These are phyloP conservation scores for Latrodectus elegans DNA, from an alignment of 2,888 invertebrate genomes.

Conservation along the genomic window DNA sequence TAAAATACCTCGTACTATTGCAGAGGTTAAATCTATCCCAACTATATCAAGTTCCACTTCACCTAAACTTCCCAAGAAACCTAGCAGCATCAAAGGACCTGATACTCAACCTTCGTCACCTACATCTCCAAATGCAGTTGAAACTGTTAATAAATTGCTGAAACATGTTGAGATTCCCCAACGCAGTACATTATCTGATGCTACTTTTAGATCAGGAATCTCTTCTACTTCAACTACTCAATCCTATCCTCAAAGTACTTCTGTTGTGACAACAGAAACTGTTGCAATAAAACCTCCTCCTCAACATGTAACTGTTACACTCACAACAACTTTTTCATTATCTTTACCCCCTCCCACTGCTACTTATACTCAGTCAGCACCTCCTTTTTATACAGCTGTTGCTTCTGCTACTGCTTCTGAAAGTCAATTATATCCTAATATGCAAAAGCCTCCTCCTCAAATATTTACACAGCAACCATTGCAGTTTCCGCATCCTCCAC, in stretches of 20 bases:
- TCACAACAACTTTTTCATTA: constrained; percentile 28
- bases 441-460: constrained; percentile 67
- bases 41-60: constrained; percentile 29
- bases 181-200: constrained; percentile 17
- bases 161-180: constrained; percentile 23
- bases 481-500: constrained; percentile 62
- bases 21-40: constrained; percentile 60
- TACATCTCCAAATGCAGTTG: constrained; percentile 22
- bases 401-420: constrained; percentile 20
- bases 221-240: constrained; percentile 1
- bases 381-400: constrained; percentile 39
- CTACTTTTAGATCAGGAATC: constrained; percentile 20
- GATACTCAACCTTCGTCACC: constrained; percentile 34
- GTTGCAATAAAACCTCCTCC: neutral
- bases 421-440: constrained; percentile 31
- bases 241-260: constrained; percentile 14
- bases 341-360: constrained; percentile 52
- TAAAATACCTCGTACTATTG: constrained; percentile 25
- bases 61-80: constrained; percentile 25
- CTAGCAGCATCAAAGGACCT: constrained; percentile 16
- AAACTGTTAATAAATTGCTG: constrained; percentile 7
- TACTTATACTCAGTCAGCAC: constrained; percentile 46
- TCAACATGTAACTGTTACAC: constrained; percentile 6
- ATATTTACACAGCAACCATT: constrained; percentile 41
- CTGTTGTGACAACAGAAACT: constrained; percentile 16